Conservation (phyloP, 2,113 vertebrate genomes). For the Nycticorax nycticorax region DNA sequence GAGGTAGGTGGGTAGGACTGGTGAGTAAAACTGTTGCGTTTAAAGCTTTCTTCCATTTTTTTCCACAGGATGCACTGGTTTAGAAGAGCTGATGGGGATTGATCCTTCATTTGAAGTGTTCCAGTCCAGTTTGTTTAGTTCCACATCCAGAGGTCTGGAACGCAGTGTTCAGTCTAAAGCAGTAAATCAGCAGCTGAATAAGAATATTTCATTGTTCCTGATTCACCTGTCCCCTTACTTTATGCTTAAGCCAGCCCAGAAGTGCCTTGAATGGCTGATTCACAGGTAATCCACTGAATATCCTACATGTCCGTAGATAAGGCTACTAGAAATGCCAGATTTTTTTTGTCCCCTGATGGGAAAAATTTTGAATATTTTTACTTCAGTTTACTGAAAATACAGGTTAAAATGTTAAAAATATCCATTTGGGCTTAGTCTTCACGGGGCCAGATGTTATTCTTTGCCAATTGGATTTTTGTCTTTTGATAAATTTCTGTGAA, state of each 20-base stretch:
- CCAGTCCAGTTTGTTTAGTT: constrained; percentile 88
- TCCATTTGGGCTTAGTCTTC: neutral
- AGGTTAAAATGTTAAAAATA: neutral
- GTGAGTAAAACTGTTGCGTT: neutral
- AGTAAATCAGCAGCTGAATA: constrained; percentile 87
- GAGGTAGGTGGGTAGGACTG: neutral
- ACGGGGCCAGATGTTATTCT: neutral
- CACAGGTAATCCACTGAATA: constrained; percentile 81
- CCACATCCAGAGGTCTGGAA: constrained; percentile 82
- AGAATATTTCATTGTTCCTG: constrained; percentile 86
- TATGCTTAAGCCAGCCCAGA: constrained; percentile 93
- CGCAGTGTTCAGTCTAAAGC: constrained; percentile 91
- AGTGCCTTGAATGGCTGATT: constrained; percentile 96
- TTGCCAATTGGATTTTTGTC: neutral
- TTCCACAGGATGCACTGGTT: constrained; percentile 89
- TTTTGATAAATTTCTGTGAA: neutral
- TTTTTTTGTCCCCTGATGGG: neutral
- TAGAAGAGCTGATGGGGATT: constrained; percentile 91
- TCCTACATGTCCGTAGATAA: neutral
- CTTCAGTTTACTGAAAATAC: neutral
- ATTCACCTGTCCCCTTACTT: constrained; percentile 92
- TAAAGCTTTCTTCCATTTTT: neutral
- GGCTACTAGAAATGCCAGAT: neutral
- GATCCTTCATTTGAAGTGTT: constrained; percentile 88
- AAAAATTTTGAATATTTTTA: neutral